Percentiles rank a stretch among this genome's conserved stretches.
phyloP scores from a whole-genome alignment of 1,140 invertebrate genomes.

The Zaprionus gabonicus region DNA sequence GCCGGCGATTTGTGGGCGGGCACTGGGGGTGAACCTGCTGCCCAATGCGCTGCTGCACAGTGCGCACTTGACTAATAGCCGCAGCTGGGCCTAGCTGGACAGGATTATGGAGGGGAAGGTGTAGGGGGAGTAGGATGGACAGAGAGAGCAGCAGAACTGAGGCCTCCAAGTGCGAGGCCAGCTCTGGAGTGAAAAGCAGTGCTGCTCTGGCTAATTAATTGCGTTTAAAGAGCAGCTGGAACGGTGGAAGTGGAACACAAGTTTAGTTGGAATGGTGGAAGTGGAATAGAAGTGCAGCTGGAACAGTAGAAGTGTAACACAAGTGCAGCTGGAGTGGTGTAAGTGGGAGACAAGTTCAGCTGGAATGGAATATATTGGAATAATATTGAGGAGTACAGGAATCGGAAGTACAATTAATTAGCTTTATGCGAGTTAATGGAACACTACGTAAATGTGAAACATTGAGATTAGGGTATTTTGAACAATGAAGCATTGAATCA shows the following conservation, averaged over 20 bases:
- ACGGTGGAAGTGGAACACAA: not conserved
- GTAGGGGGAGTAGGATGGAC: no score
- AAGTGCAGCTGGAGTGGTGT: no score
- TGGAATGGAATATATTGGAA: not conserved
- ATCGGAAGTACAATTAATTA: no score
- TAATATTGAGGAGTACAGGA: not conserved
- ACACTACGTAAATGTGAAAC: no score
- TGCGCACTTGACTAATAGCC: constrained; percentile 30
- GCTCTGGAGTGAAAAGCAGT: no score
- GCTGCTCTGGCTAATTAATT: constrained; percentile 33
- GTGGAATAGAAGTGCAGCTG: not conserved
- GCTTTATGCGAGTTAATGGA: no score
- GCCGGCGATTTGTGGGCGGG: constrained; percentile 46
- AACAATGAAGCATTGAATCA: no score
- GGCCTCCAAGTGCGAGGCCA: not conserved
- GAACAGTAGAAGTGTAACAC: not conserved
- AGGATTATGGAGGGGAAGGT: no score
- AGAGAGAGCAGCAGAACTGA: not conserved
- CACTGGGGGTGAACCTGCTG: constrained; percentile 6
- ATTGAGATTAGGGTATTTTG: no score
- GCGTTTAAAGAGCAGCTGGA: constrained; percentile 27
- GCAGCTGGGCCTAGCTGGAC: not conserved
- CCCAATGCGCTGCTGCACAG: not conserved
- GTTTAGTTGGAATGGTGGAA: not conserved
- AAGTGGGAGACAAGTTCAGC: no score